Conservation (phyloP, 2,113 vertebrate species). For the Euleptes europaea region DNA sequence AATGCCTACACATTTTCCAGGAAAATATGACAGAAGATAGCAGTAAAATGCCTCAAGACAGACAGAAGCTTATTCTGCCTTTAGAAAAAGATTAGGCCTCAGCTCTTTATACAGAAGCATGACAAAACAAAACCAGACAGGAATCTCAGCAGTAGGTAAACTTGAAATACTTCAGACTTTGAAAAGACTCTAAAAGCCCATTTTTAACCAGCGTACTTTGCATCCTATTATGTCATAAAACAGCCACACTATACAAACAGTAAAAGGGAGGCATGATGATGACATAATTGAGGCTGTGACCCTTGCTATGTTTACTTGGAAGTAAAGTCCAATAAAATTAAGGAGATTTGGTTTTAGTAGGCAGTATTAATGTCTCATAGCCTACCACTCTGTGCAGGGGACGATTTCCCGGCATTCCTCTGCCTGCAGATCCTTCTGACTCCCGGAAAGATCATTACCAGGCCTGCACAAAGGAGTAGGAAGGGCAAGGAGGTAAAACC, state of each 20-base stretch:
- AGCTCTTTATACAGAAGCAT: not conserved
- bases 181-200: fast-evolving
- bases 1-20: not conserved
- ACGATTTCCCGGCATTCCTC: too few species aligned
- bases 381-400: too few species aligned
- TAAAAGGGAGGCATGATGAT: fast-evolving
- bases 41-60: not conserved
- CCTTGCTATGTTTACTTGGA: not conserved
- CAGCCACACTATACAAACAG: not conserved
- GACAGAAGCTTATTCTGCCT: fast-evolving
- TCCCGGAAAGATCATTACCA: too few species aligned
- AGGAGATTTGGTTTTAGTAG: not conserved
- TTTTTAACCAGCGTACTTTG: not conserved
- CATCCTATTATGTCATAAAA: not conserved
- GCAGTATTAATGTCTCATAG: too few species aligned
- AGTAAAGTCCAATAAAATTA: not conserved
- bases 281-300: fast-evolving
- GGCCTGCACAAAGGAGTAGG: too few species aligned
- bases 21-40: not conserved
- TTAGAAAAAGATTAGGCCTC: not conserved
- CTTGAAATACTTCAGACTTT: not conserved
- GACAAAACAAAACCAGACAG: not conserved
- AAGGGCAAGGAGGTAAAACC: too few species aligned
- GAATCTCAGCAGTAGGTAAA: not conserved
- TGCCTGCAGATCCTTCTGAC: too few species aligned